A percentile compares a stretch with the other conserved stretches of the same genome.
phyloP scores from a whole-genome alignment of 2,113 vertebrate genomes.

The Lonchura striata region DNA sequence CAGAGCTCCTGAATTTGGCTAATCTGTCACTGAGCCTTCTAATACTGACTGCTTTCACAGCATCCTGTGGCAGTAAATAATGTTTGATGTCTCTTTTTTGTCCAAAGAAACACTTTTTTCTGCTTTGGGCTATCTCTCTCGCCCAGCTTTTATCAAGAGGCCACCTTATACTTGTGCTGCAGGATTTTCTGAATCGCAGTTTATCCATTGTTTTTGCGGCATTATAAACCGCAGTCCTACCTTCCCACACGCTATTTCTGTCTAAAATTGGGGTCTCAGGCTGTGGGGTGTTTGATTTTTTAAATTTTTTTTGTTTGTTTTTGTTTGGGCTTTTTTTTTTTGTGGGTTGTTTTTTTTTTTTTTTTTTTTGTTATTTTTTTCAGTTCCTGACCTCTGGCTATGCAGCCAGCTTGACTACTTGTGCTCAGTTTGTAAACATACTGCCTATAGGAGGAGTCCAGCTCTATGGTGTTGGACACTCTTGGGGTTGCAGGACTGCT shows the following conservation, averaged over 20 bases:
- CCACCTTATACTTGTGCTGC: background rate
- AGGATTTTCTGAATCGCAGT: background rate
- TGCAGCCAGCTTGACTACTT: no score
- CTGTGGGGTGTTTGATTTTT: accelerated
- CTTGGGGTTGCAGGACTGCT: background rate
- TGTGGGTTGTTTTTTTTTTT: no score
- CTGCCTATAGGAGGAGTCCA: accelerated
- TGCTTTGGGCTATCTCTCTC: background rate
- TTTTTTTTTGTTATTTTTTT: background rate
- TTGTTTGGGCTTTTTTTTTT: accelerated
- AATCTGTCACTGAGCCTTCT: background rate
- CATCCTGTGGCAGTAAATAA: background rate
- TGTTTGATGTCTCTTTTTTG: background rate
- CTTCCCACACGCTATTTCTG: background rate
- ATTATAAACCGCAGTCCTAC: background rate
- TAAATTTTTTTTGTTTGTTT: no score
- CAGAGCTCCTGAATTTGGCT: background rate
- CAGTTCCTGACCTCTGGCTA: background rate
- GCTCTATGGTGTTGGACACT: background rate
- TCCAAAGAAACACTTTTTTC: background rate
- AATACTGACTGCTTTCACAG: background rate
- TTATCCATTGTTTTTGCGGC: accelerated
- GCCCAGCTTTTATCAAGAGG: background rate
- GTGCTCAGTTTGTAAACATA: background rate
- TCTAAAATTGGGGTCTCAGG: background rate